Percentiles rank a stretch among this genome's conserved stretches.
These are phyloP conservation scores for Columba guinea DNA, from an alignment of 2,797 vertebrate genomes.

Conservation along the genomic window DNA sequence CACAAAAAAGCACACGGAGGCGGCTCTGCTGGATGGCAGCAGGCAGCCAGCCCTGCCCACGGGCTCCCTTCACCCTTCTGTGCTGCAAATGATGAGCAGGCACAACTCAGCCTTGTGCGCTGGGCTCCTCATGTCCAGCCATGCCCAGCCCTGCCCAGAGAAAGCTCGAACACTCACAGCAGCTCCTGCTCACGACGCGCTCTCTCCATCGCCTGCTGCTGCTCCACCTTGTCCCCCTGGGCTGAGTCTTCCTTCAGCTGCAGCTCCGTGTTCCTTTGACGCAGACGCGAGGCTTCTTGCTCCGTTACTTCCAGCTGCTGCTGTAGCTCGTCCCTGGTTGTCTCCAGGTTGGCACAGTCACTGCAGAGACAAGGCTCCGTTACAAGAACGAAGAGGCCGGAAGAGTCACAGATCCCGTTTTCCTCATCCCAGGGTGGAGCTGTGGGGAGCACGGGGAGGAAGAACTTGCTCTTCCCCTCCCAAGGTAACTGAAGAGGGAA, in stretches of 20 bases:
- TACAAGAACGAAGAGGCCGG: too few relatives aligned
- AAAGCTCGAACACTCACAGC: constrained; percentile 65
- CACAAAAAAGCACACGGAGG: background rate
- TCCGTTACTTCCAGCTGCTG: constrained; percentile 74
- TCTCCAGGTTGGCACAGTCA: too few relatives aligned
- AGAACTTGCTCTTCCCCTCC: too few relatives aligned
- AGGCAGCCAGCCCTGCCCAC: background rate
- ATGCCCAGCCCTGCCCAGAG: background rate
- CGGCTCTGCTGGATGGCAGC: background rate
- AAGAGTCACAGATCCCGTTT: too few relatives aligned
- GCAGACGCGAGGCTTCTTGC: constrained; percentile 75
- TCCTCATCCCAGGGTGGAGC: too few relatives aligned
- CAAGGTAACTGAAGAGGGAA: too few relatives aligned
- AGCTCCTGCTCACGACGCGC: constrained; percentile 67
- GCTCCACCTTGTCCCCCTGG: constrained; percentile 73
- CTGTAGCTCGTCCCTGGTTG: constrained; percentile 71
- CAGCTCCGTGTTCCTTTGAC: constrained; percentile 66
- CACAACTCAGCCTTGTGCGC: background rate
- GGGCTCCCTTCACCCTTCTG: background rate
- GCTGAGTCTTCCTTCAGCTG: constrained; percentile 71
- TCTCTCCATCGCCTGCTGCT: constrained; percentile 75
- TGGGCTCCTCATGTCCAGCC: background rate
- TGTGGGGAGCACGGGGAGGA: too few relatives aligned
- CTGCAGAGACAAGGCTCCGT: too few relatives aligned
- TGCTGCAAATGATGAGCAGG: background rate